Conservation (phyloP, 2,113 vertebrate genomes). For the Lepidothrix coronata region DNA sequence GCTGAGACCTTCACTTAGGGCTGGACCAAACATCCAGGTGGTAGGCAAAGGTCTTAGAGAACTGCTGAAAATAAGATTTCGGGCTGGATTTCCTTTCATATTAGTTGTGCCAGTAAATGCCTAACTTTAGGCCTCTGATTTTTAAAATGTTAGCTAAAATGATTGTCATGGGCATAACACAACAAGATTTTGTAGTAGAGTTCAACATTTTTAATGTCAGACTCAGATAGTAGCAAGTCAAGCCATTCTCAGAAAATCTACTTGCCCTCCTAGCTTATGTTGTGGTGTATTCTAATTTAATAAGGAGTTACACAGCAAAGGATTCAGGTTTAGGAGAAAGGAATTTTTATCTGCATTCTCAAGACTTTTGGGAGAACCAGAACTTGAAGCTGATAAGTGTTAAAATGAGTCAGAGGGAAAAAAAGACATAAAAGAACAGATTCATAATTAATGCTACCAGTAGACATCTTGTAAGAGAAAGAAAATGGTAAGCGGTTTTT, state of each 20-base stretch:
- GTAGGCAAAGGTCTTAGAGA: neutral
- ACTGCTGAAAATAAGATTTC: neutral
- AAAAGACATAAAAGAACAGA: neutral
- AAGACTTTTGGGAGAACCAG: neutral
- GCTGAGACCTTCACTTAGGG: neutral
- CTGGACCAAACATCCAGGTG: neutral
- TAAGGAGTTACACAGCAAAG: neutral
- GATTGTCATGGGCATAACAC: neutral
- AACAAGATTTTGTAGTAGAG: neutral
- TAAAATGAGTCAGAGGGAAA: constrained; percentile 1
- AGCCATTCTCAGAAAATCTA: neutral
- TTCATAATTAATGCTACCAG: neutral
- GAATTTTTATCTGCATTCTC: neutral
- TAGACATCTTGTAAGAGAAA: neutral
- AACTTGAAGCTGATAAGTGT: neutral
- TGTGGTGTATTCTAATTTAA: neutral
- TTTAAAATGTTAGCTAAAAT: neutral
- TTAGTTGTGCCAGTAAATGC: neutral
- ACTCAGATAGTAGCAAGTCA: neutral
- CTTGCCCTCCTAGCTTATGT: neutral
- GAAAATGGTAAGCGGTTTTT: neutral
- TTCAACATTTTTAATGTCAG: neutral
- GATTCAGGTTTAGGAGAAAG: neutral
- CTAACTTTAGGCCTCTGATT: neutral
- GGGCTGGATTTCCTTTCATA: neutral